Conservation (phyloP, 2,113 vertebrate genomes). For the Pithys albifrons region DNA sequence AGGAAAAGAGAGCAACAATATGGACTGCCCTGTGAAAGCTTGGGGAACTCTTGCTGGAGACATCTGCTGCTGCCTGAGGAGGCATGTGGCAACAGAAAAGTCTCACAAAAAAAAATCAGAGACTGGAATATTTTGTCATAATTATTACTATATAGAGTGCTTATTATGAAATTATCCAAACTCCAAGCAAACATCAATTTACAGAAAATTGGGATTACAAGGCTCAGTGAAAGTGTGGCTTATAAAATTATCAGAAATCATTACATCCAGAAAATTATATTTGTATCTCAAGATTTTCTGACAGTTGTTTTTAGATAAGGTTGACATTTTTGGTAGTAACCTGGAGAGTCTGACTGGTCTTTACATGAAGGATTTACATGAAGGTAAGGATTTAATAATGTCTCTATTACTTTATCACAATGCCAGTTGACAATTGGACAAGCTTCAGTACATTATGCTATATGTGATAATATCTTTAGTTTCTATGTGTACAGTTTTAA, state of each 20-base stretch:
- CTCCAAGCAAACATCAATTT: background rate
- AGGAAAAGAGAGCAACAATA: background rate
- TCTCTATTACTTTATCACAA: slow-evolving; percentile 45
- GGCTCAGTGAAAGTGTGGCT: background rate
- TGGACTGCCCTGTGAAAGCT: background rate
- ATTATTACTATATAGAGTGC: background rate
- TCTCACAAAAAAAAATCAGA: background rate
- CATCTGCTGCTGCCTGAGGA: background rate
- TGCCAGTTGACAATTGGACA: background rate
- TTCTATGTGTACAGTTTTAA: background rate
- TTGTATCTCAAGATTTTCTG: background rate
- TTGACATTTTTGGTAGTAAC: background rate
- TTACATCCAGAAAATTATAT: background rate
- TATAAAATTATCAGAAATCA: background rate
- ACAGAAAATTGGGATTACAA: background rate
- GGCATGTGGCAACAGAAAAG: background rate
- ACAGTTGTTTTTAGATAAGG: background rate
- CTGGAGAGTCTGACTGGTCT: background rate
- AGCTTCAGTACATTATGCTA: background rate
- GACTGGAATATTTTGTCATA: background rate
- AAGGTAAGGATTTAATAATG: slow-evolving; percentile 48
- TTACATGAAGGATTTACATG: background rate
- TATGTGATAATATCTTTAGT: slow-evolving; percentile 2
- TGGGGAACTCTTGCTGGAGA: background rate
- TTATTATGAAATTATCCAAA: background rate